Evolutionary conservation across 2,888 invertebrate genomes (phyloP).

Genomic region (Perdita meconis): DNA sequence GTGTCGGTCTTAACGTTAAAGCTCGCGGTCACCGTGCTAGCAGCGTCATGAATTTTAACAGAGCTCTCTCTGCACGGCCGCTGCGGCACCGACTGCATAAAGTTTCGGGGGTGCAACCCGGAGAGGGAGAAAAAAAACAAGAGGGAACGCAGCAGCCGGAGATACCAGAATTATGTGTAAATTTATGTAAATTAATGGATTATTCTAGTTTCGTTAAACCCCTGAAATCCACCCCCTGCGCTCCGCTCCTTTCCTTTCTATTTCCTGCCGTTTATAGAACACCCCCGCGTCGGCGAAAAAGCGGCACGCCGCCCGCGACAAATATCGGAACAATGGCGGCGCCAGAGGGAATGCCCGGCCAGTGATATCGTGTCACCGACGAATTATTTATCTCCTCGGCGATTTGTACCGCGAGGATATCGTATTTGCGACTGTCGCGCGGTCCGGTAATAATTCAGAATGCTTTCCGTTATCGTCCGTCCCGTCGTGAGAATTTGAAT

Average conservation of each 20-base stretch:
- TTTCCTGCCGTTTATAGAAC: slow-evolving; percentile 51
- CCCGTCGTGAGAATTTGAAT: not conserved
- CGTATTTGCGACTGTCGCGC: slow-evolving; percentile 3
- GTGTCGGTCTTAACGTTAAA: slow-evolving; percentile 38
- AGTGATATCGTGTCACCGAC: not conserved
- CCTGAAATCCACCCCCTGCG: slow-evolving; percentile 39
- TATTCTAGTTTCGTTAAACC: slow-evolving; percentile 64
- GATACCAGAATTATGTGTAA: slow-evolving; percentile 58
- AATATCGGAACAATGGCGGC: slow-evolving; percentile 43
- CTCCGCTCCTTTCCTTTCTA: slow-evolving; percentile 41
- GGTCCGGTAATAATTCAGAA: not conserved
- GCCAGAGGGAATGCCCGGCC: not conserved
- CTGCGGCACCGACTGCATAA: slow-evolving; percentile 32
- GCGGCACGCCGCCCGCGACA: slow-evolving; percentile 32
- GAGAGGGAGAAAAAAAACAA: slow-evolving; percentile 4
- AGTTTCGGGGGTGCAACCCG: slow-evolving; percentile 43
- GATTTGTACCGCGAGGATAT: not conserved
- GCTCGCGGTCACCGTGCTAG: slow-evolving; percentile 43
- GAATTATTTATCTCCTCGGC: slow-evolving; percentile 5
- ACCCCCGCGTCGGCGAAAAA: slow-evolving; percentile 35
- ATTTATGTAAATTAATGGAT: slow-evolving; percentile 64
- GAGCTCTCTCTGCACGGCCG: not conserved
- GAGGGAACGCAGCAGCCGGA: slow-evolving; percentile 27
- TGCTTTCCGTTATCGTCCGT: slow-evolving; percentile 2
- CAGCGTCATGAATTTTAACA: slow-evolving; percentile 55